Conservation (phyloP, 1,140 invertebrate genomes). For the Trichonephila clavipes region DNA sequence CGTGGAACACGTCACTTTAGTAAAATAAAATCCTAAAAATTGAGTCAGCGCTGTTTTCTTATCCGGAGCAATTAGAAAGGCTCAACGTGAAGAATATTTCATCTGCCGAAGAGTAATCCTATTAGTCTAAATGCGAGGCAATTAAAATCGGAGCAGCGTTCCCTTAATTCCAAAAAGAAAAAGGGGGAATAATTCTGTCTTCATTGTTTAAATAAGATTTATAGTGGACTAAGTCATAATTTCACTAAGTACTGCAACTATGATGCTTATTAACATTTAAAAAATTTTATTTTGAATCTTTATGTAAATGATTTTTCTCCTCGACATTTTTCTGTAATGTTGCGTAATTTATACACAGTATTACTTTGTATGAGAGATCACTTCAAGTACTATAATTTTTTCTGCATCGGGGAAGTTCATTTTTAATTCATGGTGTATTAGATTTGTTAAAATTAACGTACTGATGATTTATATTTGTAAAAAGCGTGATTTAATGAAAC, state of each 20-base stretch:
- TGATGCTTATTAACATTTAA: no score
- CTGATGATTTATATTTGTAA: no score
- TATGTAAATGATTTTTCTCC: no score
- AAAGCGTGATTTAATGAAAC: no score
- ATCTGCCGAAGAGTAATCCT: slow-evolving; percentile 51
- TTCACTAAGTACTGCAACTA: not conserved
- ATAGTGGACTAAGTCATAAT: slow-evolving; percentile 11
- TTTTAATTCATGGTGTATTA: no score
- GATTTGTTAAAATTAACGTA: no score
- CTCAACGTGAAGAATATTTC: slow-evolving; percentile 64
- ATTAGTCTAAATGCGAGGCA: slow-evolving; percentile 69
- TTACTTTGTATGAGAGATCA: no score
- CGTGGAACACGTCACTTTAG: not conserved
- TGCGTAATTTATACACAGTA: no score
- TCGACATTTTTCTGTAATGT: no score
- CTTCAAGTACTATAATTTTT: no score
- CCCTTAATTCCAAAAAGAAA: not conserved
- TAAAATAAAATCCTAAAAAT: slow-evolving; percentile 32
- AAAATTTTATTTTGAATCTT: no score
- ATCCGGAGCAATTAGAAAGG: slow-evolving; percentile 54
- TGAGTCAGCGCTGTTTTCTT: slow-evolving; percentile 31
- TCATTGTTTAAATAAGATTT: not conserved
- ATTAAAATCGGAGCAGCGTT: slow-evolving; percentile 52
- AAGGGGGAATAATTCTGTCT: not conserved
- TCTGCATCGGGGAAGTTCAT: no score